phyloP scores from a whole-genome alignment of 1,140 invertebrate genomes.

The Pantala flavescens region DNA sequence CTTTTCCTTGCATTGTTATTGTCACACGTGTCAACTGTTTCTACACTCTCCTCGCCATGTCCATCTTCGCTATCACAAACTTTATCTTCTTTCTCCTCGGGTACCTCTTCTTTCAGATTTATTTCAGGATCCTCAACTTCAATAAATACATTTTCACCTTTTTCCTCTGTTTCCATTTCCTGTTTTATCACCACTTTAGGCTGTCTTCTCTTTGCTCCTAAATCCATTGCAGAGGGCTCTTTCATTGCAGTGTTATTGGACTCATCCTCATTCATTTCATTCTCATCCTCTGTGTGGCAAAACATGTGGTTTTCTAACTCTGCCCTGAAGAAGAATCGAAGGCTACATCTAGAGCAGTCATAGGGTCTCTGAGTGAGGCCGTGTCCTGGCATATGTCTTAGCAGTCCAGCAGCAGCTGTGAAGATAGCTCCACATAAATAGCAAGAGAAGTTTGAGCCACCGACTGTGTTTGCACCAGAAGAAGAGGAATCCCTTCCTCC shows the following conservation, averaged over 20 bases:
- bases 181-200: not conserved
- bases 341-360: constrained; percentile 67
- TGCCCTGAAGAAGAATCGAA: constrained; percentile 83
- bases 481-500: constrained; percentile 12
- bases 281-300: constrained; percentile 33
- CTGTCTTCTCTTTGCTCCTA: not conserved
- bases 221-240: not conserved
- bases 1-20: not conserved
- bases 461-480: constrained; percentile 68
- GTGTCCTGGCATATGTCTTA: constrained; percentile 71
- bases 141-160: not conserved
- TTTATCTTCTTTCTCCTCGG: not conserved
- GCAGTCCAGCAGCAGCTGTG: constrained; percentile 61
- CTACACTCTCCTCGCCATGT: not conserved
- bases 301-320: constrained; percentile 79
- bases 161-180: not conserved
- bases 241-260: not conserved
- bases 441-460: constrained; percentile 67
- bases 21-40: not conserved
- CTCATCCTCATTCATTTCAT: not conserved
- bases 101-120: not conserved
- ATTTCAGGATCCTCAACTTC: not conserved
- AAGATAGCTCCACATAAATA: constrained; percentile 83
- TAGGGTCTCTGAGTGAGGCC: constrained; percentile 66
- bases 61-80: not conserved